A percentile compares a stretch with the other conserved stretches of the same genome.
phyloP scores from a whole-genome alignment of 2,888 invertebrate species.

The Himalopsyche anomala region DNA sequence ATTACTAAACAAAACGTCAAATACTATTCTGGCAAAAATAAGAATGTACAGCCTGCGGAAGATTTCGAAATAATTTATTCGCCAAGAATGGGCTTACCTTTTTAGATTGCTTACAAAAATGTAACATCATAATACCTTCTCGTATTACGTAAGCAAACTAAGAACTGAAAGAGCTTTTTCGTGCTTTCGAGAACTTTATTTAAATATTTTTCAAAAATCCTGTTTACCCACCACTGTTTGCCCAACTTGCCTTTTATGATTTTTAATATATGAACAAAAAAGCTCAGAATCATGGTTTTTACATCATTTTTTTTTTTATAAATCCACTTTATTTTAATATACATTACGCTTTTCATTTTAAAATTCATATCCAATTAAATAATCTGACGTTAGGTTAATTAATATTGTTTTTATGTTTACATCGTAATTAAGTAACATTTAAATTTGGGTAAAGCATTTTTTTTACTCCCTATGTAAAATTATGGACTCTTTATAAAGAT shows the following conservation, averaged over 20 bases:
- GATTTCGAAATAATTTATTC: not conserved
- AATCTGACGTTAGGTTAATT: not conserved
- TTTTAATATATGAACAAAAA: too few relatives aligned
- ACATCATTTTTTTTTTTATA: not conserved
- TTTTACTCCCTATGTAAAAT: too few relatives aligned
- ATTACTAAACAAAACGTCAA: not conserved
- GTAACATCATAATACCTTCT: not conserved
- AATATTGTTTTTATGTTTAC: not conserved
- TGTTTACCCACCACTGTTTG: not conserved
- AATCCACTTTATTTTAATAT: not conserved
- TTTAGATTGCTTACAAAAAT: slow-evolving; percentile 22
- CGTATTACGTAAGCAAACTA: slow-evolving; percentile 7
- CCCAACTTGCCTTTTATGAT: not conserved
- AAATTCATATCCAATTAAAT: not conserved
- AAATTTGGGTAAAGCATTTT: too few relatives aligned
- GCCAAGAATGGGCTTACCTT: not conserved
- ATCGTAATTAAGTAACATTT: too few relatives aligned
- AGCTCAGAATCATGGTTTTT: not conserved
- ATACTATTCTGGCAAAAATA: not conserved
- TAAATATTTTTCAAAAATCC: slow-evolving; percentile 6
- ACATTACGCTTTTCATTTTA: not conserved
- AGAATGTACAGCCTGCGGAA: not conserved
- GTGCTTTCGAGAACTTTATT: slow-evolving; percentile 3
- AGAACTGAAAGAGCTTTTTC: not conserved
- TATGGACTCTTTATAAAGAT: too few relatives aligned